Evolutionary conservation across 2,888 invertebrate genomes (phyloP).

Genomic region (Vesta saturnalis): DNA sequence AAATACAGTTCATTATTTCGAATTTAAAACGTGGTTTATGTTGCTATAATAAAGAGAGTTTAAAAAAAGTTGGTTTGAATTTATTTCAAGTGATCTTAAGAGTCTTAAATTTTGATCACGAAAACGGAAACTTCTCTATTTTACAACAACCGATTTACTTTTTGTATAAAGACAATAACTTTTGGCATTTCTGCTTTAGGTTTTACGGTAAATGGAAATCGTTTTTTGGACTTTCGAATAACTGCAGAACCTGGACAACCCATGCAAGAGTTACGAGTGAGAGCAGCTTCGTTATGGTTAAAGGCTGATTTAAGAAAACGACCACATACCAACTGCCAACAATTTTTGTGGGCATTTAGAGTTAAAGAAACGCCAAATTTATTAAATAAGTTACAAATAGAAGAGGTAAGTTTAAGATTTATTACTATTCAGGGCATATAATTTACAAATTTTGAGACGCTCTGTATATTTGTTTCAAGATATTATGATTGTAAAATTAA

Average conservation of each 20-base stretch:
- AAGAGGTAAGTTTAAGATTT: constrained; percentile 63
- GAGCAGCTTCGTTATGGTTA: constrained; percentile 83
- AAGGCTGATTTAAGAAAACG: constrained; percentile 68
- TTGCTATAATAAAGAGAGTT: neutral
- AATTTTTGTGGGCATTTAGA: constrained; percentile 50
- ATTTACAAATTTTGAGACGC: no score
- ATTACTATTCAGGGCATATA: neutral
- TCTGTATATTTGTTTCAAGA: no score
- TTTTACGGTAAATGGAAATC: constrained; percentile 83
- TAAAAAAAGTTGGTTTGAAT: neutral
- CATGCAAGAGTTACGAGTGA: constrained; percentile 74
- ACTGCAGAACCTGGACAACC: constrained; percentile 66
- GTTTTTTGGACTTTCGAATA: constrained; percentile 85
- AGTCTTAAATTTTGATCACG: neutral
- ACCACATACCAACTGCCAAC: constrained; percentile 27
- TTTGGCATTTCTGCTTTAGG: constrained; percentile 66
- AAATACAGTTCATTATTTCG: no score
- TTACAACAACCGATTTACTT: neutral
- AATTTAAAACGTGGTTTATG: neutral
- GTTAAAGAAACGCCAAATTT: constrained; percentile 62
- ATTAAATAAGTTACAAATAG: constrained; percentile 59
- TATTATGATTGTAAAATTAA: no score
- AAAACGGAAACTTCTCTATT: neutral
- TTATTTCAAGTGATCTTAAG: neutral
- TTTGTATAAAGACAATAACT: neutral